Evolutionary conservation across 2,113 vertebrate species (phyloP).

Genomic region (Crotalus tigris): DNA sequence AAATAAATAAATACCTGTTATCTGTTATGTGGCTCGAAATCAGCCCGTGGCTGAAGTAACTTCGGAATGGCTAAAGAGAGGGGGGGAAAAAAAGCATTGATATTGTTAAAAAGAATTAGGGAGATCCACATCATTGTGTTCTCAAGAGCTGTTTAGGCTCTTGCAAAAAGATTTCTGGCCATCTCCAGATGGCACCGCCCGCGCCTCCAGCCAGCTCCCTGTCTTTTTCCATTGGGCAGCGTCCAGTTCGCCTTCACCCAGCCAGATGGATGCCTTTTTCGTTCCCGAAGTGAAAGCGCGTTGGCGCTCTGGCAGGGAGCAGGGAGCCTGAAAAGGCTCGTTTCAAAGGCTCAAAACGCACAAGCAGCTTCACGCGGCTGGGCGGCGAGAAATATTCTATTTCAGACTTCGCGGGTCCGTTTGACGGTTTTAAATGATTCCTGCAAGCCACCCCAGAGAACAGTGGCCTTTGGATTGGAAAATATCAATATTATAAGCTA

Average conservation of each 20-base stretch:
- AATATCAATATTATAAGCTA: neutral
- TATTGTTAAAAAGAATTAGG: fast-evolving
- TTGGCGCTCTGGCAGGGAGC: neutral
- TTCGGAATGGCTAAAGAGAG: constrained; percentile 82
- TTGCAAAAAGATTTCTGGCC: too few species aligned
- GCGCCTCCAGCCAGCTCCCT: too few species aligned
- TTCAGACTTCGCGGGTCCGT: neutral
- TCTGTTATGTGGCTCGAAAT: constrained; percentile 93
- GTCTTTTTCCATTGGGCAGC: neutral
- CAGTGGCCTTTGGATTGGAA: neutral
- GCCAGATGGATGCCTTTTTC: neutral
- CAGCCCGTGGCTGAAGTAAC: constrained; percentile 92
- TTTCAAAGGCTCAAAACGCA: too few species aligned
- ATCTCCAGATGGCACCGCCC: neutral
- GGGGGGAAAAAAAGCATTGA: neutral
- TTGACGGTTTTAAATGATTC: neutral
- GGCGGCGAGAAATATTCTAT: neutral
- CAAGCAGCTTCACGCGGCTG: too few species aligned
- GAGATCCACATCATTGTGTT: neutral
- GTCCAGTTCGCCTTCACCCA: too few species aligned
- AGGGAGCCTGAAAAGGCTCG: too few species aligned
- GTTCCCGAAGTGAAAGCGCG: neutral
- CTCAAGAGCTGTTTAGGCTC: neutral
- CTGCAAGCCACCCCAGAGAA: neutral
- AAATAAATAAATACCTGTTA: constrained; percentile 78